Conservation (phyloP, 2,888 invertebrate genomes). For the Ennomos erosarius region DNA sequence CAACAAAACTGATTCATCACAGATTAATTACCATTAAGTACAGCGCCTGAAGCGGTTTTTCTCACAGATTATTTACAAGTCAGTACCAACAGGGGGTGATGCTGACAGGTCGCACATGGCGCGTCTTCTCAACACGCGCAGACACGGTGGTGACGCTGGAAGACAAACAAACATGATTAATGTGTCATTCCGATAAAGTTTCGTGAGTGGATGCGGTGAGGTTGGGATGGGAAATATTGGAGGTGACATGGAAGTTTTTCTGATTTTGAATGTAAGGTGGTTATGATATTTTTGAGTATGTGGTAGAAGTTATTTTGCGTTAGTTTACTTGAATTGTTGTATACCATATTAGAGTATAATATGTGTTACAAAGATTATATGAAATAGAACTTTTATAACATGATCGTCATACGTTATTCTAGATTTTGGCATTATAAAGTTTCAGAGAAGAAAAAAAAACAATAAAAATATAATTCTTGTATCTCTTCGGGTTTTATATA, state of each 20-base stretch:
- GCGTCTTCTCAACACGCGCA: slow-evolving; percentile 30
- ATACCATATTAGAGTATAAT: too few species aligned
- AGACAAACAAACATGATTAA: slow-evolving; percentile 46
- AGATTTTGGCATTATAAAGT: too few species aligned
- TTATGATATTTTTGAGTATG: too few species aligned
- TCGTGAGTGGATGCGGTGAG: slow-evolving; percentile 18
- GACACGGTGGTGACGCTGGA: slow-evolving; percentile 40
- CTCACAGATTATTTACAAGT: slow-evolving; percentile 7
- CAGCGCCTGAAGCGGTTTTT: background rate
- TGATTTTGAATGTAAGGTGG: too few species aligned
- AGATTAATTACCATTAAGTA: background rate
- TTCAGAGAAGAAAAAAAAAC: too few species aligned
- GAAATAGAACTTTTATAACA: background rate
- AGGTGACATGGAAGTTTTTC: background rate
- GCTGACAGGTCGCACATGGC: slow-evolving; percentile 21
- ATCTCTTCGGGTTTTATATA: background rate
- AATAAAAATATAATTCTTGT: too few species aligned
- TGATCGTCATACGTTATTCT: background rate
- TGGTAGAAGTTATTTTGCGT: too few species aligned
- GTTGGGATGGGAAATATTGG: slow-evolving; percentile 1
- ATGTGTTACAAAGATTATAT: too few species aligned
- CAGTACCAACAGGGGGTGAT: slow-evolving; percentile 2
- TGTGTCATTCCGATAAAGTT: slow-evolving; percentile 39
- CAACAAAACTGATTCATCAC: background rate
- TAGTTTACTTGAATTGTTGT: too few species aligned